Conservation (phyloP, 2,888 invertebrate species). For the Ischnura elegans region DNA sequence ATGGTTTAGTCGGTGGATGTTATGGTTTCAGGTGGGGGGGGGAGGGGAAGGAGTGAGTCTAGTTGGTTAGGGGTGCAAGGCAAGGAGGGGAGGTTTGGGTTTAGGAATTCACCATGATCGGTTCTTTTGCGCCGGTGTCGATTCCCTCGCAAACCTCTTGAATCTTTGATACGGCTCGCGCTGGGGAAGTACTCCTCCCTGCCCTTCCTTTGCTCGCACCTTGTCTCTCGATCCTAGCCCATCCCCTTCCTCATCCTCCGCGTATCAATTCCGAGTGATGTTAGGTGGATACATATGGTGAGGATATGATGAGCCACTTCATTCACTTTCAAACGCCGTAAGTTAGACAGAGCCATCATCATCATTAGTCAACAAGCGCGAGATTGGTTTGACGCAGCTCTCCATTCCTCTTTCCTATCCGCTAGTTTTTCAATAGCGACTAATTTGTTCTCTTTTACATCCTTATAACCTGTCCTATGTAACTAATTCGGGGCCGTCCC, state of each 20-base stretch:
- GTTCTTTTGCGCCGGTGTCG: slow-evolving; percentile 31
- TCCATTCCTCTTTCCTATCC: too few species aligned
- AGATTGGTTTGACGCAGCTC: too few species aligned
- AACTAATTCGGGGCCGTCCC: too few species aligned
- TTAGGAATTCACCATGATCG: not conserved
- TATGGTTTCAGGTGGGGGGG: not conserved
- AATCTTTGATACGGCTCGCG: slow-evolving; percentile 59
- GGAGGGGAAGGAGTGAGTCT: not conserved
- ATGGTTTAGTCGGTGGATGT: slow-evolving; percentile 3
- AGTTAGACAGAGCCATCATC: too few species aligned
- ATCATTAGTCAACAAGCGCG: too few species aligned
- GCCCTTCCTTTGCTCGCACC: not conserved
- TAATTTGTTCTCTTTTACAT: too few species aligned
- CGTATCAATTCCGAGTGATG: not conserved
- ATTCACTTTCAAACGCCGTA: too few species aligned
- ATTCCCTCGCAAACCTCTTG: slow-evolving; percentile 54
- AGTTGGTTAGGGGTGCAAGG: not conserved
- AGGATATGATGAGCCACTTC: too few species aligned
- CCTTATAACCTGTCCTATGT: too few species aligned
- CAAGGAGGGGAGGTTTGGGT: not conserved
- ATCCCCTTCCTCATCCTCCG: not conserved
- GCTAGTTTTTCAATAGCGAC: too few species aligned
- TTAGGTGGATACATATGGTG: too few species aligned
- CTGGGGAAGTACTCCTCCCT: not conserved
- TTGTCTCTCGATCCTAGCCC: not conserved